Percentiles rank a stretch among this genome's conserved stretches.
Conservation (phyloP, 1,140 invertebrate species). For the Acromyrmex heyeri region DNA sequence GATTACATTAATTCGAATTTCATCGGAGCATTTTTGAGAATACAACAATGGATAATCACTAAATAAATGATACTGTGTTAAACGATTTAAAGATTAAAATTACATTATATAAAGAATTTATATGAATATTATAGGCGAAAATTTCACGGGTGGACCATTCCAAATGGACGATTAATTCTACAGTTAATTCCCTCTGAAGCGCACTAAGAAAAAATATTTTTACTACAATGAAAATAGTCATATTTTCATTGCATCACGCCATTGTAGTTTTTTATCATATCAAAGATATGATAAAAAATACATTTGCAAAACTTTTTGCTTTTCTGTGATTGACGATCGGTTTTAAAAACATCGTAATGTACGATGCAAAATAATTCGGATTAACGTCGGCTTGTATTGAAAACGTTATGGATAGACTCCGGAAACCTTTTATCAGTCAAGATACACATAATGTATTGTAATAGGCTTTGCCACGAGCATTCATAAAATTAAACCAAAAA, state of each 20-base stretch:
- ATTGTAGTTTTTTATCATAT: background rate
- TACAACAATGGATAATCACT: background rate
- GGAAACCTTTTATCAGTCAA: constrained; percentile 9
- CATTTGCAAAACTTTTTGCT: background rate
- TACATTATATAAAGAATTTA: no score
- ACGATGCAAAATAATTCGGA: constrained; percentile 28
- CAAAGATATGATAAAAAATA: background rate
- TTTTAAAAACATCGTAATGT: constrained; percentile 15
- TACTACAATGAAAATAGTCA: background rate
- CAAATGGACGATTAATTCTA: background rate
- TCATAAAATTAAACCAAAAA: background rate
- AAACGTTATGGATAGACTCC: background rate
- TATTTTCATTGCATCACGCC: background rate
- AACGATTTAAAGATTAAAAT: background rate
- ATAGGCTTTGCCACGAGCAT: background rate
- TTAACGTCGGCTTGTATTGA: constrained; percentile 31
- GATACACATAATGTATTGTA: background rate
- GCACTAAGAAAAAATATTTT: constrained; percentile 10
- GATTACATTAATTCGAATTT: background rate
- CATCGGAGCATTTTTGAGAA: background rate
- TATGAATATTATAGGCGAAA: no score
- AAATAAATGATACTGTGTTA: background rate
- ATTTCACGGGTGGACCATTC: background rate
- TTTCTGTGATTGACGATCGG: background rate
- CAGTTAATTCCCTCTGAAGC: background rate